These are phyloP conservation scores for Tachysurus vachellii DNA, from an alignment of 2,113 vertebrate genomes.

Conservation along the genomic window DNA sequence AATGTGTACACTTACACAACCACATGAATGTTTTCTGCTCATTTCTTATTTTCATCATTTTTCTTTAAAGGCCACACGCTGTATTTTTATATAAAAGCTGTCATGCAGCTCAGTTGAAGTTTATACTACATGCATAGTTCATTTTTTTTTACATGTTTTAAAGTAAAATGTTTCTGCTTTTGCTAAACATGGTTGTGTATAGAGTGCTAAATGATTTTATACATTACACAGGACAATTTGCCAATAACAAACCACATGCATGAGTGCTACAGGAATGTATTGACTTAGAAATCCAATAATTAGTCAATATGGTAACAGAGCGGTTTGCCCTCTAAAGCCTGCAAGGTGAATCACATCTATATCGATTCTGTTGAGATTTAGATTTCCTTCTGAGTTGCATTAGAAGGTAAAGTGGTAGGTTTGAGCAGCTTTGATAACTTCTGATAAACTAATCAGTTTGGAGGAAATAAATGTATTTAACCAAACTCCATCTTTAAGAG, in stretches of 20 bases:
- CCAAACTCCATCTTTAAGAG: not conserved
- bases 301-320: constrained; percentile 12
- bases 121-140: not conserved
- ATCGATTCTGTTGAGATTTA: not conserved
- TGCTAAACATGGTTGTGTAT: constrained; percentile 9
- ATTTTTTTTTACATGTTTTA: not conserved
- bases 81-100: not conserved
- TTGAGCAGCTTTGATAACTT: not conserved
- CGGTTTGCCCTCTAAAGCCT: constrained; percentile 25
- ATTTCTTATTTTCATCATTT: not conserved
- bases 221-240: not conserved
- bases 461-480: not conserved
- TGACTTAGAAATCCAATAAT: constrained; percentile 17
- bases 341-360: constrained; percentile 11
- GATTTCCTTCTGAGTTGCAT: not conserved
- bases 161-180: not conserved
- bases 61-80: not conserved
- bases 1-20: constrained; percentile 5
- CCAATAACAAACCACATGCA: not conserved
- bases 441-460: not conserved
- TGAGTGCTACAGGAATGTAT: constrained; percentile 9
- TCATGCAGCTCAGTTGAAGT: not conserved
- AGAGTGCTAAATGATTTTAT: not conserved
- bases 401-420: not conserved
- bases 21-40: not conserved